Evolutionary conservation across 92 coral and sea anemone genomes (phyloP), one percentile per base, ranked within the genome.

Genomic region (Zoanthus gigantus): DNA sequence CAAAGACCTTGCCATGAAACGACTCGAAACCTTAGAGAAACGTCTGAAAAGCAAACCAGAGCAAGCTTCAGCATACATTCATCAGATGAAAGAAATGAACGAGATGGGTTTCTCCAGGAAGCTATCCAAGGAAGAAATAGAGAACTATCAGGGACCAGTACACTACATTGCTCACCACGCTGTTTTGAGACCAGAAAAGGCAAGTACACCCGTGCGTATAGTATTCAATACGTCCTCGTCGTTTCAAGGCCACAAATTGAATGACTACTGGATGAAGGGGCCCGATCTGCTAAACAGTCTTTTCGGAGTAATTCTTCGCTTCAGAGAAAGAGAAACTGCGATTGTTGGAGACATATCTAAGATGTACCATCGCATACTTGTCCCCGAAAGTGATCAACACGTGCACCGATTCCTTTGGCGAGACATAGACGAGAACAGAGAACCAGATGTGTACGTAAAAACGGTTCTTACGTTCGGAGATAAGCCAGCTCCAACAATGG

Each of bases 401-500:
- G 93, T 86, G 7, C 93, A 90, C 84, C 67, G 88, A 7, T 86
- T 69, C 69, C 75, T 86, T 23, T 74, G 89, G 86, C 34, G 88
- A 53, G 75, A 79, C 50, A 12, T 91, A 15, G 77, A 78, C 10
- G 57, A 76, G 4, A 44, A 78, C 16, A 52, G 89, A 17, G 82
- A 72, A 47, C 91, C 93, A 90, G 23, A 23, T 23, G 23, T 23
- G 23, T 23, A 23, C 23, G 23, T 23, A 23, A 23, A 23, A 23
- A 23, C 82, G 5, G 89, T 89, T 1, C 65, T 93, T 1, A 86
- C 93, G 42, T 93, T 93, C 58, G 94, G 96, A 29, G 93, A 93
- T 82, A 93, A 87, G 65, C 94, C 92, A 4, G 93, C 91, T 5
- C 94, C 94, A 13, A 93, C 96, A 9, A 88, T 88, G 91, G 91